phyloP scores from a whole-genome alignment of 1,140 invertebrate genomes.

The Pollicipes pollicipes region DNA sequence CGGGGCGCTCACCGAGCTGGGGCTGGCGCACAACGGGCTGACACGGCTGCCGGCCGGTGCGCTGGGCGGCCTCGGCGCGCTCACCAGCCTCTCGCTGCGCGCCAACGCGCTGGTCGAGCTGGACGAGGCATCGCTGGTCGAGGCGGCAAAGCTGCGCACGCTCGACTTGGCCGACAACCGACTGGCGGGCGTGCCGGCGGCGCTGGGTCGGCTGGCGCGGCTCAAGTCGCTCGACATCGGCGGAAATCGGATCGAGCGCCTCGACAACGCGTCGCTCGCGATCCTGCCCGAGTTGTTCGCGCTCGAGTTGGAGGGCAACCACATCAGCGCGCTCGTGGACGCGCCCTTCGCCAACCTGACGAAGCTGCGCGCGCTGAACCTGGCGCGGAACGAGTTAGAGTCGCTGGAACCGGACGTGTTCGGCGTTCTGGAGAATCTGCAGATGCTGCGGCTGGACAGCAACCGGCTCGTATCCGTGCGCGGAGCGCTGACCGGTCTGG shows the following conservation, averaged over 20 bases:
- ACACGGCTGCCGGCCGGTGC: slow-evolving; percentile 57
- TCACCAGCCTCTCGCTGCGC: slow-evolving; percentile 64
- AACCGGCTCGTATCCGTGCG: slow-evolving; percentile 73
- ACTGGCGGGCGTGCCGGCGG: slow-evolving; percentile 18
- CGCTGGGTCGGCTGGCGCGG: slow-evolving; percentile 31
- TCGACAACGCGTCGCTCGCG: slow-evolving; percentile 60
- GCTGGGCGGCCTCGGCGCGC: slow-evolving; percentile 64
- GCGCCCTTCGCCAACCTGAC: slow-evolving; percentile 59
- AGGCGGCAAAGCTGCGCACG: slow-evolving; percentile 21
- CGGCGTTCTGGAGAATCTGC: slow-evolving; percentile 43
- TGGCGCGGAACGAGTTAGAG: slow-evolving; percentile 71
- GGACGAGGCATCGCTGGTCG: slow-evolving; percentile 20
- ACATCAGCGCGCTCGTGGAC: slow-evolving; percentile 39
- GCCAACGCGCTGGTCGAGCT: slow-evolving; percentile 41
- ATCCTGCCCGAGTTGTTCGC: slow-evolving; percentile 67
- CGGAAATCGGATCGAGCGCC: slow-evolving; percentile 62
- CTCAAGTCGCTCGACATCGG: slow-evolving; percentile 59
- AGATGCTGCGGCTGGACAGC: slow-evolving; percentile 65
- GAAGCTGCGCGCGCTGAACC: slow-evolving; percentile 61
- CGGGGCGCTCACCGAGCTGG: slow-evolving; percentile 67
- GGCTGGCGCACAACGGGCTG: slow-evolving; percentile 64
- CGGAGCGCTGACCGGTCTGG: slow-evolving; percentile 58
- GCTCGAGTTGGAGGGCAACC: slow-evolving; percentile 61
- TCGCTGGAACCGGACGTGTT: slow-evolving; percentile 63
- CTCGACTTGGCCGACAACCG: slow-evolving; percentile 22